phyloP scores from a whole-genome alignment of 2,113 vertebrate genomes.

The Aegithalos caudatus region DNA sequence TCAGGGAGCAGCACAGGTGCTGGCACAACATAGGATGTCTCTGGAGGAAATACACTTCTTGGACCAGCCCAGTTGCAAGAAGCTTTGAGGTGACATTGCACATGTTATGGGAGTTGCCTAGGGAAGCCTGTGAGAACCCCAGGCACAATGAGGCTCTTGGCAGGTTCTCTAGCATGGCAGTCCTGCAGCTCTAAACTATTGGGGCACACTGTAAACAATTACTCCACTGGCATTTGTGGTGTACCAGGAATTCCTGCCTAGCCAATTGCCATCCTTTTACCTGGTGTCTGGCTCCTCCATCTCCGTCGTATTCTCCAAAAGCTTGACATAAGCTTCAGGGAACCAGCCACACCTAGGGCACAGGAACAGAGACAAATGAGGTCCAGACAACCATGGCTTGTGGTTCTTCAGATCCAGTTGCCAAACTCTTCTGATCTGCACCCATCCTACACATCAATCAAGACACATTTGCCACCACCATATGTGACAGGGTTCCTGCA shows the following conservation, averaged over 20 bases:
- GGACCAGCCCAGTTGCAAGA: neutral
- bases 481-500: neutral
- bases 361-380: neutral
- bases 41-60: neutral
- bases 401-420: neutral
- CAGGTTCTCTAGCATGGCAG: neutral
- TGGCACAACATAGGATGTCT: neutral
- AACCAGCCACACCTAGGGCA: conserved; percentile 91
- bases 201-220: neutral
- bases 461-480: neutral
- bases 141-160: neutral
- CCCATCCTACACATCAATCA: neutral
- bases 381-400: neutral
- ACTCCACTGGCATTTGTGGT: neutral
- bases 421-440: neutral
- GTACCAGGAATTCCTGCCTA: neutral
- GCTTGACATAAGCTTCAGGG: conserved; percentile 88
- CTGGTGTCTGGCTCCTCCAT: conserved; percentile 24
- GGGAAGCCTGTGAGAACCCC: neutral
- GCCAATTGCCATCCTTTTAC: neutral
- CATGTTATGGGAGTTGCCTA: neutral
- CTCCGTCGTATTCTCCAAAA: conserved; percentile 62
- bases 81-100: neutral
- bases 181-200: neutral
- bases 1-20: neutral